Conservation (phyloP, 2,888 invertebrate genomes). For the Conomelus anceps region DNA sequence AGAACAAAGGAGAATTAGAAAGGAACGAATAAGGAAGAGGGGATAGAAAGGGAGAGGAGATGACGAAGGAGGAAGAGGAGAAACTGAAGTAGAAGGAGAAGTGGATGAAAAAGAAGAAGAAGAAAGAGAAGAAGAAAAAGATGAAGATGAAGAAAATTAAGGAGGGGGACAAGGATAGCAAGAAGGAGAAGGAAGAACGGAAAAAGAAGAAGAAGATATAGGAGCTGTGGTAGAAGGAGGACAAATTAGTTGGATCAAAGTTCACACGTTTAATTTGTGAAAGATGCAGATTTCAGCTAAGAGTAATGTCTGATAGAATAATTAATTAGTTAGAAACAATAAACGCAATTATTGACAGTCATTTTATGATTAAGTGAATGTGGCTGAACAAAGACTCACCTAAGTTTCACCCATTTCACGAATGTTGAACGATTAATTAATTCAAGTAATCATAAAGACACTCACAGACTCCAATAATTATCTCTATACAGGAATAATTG, state of each 20-base stretch:
- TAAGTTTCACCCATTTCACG: background rate
- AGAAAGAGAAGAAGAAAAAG: too few species aligned
- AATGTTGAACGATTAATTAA: background rate
- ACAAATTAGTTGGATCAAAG: background rate
- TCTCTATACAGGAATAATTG: background rate
- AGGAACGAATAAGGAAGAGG: too few species aligned
- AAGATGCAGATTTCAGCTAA: background rate
- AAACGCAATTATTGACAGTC: background rate
- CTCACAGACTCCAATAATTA: background rate
- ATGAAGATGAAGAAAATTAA: too few species aligned
- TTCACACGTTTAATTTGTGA: background rate
- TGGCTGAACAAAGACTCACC: background rate
- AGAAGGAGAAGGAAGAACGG: background rate
- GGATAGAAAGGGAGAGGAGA: background rate
- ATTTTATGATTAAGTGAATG: background rate
- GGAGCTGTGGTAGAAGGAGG: background rate
- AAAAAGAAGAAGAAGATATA: background rate
- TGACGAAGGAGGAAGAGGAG: background rate
- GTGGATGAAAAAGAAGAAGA: too few species aligned
- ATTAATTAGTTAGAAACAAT: background rate
- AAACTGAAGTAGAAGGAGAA: too few species aligned
- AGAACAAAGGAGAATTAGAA: too few species aligned
- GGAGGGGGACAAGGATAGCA: too few species aligned
- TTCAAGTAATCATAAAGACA: too few species aligned
- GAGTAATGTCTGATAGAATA: background rate